Evolutionary conservation across 2,113 vertebrate genomes (phyloP), one percentile per base, ranked within the genome.

Genomic region (Megaptera novaeangliae): DNA sequence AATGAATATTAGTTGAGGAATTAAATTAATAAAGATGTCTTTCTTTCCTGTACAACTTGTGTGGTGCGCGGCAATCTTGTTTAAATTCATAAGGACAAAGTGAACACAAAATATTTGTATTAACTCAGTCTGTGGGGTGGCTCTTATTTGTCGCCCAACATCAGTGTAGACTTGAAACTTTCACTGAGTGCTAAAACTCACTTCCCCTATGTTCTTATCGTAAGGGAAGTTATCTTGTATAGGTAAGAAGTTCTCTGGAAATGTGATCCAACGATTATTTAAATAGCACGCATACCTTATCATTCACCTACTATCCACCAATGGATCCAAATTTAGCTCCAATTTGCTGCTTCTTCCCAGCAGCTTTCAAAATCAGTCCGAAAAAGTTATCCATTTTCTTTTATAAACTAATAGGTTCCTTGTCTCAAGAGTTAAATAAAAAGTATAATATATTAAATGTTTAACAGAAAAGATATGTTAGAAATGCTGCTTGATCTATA

Each of bases 401-500:
- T 97, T 96, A 98, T 94, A 98, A 98, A 97, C 90, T 84, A 97
- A 97, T 84, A 97, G 92, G 55, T 95, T 93, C 46, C 49, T 98
- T 64, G 69, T 97, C 97, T 98, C 93, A 77, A 97, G 97, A 87
- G 97, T 94, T 97, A 98, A 98, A 97, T 97, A 97, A 98, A 97
- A 91, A 97, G 85, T 36, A 93, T 97, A 98, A 98, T 95, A 98
- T 98, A 98, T 98, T 98, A 98, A 98, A 98, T 91, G 92, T 96
- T 97, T 98, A 98, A 97, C 96, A 97, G 89, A 89, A 91, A 98
- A 98, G 96, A 98, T 95, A 96, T 94, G 36, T 97, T 98, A 97
- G 91, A 95, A 96, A 88, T 85, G 63, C 77, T 94, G 17, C 91
- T 94, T 97, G 97, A 97, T 98, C 97, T 97, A 72, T 91, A 98